phyloP scores from a whole-genome alignment of 1,140 invertebrate genomes.

The Drosophila pachea region DNA sequence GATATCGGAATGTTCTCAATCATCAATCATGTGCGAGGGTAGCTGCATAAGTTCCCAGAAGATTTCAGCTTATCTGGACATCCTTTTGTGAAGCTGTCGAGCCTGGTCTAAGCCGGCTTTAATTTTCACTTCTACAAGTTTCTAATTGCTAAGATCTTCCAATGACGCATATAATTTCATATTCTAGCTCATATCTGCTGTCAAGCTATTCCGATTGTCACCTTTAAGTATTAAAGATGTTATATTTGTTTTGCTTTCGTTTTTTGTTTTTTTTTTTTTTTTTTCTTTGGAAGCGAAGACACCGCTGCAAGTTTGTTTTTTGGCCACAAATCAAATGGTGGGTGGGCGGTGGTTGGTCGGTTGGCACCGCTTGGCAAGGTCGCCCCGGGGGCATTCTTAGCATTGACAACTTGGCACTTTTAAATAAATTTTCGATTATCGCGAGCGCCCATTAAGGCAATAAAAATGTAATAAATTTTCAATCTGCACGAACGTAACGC shows the following conservation, averaged over 20 bases:
- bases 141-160: too few relatives aligned
- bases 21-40: too few relatives aligned
- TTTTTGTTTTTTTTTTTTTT: slow-evolving; percentile 13
- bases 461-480: slow-evolving; percentile 78
- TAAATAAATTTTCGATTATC: slow-evolving; percentile 79
- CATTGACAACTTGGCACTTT: slow-evolving; percentile 50
- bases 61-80: too few relatives aligned
- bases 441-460: slow-evolving; percentile 67
- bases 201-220: not conserved
- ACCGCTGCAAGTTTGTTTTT: slow-evolving; percentile 17
- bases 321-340: slow-evolving; percentile 61
- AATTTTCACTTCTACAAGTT: too few relatives aligned
- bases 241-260: not conserved
- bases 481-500: slow-evolving; percentile 48
- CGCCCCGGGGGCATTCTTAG: slow-evolving; percentile 19
- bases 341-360: not conserved
- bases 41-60: too few relatives aligned
- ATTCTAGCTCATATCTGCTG: too few relatives aligned
- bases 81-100: too few relatives aligned
- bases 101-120: too few relatives aligned
- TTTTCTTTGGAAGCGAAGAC: slow-evolving; percentile 1
- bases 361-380: slow-evolving; percentile 14
- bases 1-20: too few relatives aligned
- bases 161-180: too few relatives aligned
- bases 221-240: not conserved